These are phyloP conservation scores for Ectobius pallidus DNA, from an alignment of 2,888 invertebrate genomes.

Conservation along the genomic window DNA sequence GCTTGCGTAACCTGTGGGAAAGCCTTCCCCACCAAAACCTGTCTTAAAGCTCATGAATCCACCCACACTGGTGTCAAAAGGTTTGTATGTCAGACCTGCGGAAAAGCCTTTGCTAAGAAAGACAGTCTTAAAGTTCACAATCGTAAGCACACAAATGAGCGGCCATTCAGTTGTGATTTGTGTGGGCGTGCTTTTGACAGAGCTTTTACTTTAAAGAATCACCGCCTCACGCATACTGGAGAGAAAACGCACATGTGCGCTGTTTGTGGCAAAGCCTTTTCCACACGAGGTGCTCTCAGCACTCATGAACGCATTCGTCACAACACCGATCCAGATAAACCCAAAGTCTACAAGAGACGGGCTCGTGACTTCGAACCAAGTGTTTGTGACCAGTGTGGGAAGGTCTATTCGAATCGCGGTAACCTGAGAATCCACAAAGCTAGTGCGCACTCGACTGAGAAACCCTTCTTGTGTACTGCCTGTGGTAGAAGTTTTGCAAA, in stretches of 20 bases:
- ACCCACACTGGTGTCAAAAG: conserved; percentile 29
- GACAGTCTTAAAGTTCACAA: conserved; percentile 39
- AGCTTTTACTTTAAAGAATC: conserved; percentile 34
- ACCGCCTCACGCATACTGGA: conserved; percentile 29
- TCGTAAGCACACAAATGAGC: conserved; percentile 38
- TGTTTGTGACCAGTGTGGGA: conserved; percentile 39
- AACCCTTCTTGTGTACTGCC: conserved; percentile 25
- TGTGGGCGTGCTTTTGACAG: conserved; percentile 34
- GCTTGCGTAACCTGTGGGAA: conserved; percentile 37
- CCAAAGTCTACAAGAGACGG: conserved; percentile 36
- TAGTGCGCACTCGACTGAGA: conserved; percentile 31
- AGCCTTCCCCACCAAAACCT: conserved; percentile 38
- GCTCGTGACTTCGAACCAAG: conserved; percentile 38
- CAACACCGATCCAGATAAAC: conserved; percentile 32
- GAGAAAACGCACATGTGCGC: conserved; percentile 35
- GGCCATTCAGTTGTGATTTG: conserved; percentile 40
- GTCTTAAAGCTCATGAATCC: conserved; percentile 29
- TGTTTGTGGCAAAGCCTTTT: conserved; percentile 33
- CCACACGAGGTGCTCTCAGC: conserved; percentile 29
- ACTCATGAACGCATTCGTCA: conserved; percentile 34
- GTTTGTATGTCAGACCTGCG: conserved; percentile 30
- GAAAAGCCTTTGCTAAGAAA: conserved; percentile 37
- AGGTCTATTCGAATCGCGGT: conserved; percentile 40
- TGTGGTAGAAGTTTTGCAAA: conserved; percentile 33
- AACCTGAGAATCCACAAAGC: conserved; percentile 39